These are phyloP conservation scores for Mercenaria mercenaria DNA, from an alignment of 1,140 invertebrate species.

Conservation along the genomic window DNA sequence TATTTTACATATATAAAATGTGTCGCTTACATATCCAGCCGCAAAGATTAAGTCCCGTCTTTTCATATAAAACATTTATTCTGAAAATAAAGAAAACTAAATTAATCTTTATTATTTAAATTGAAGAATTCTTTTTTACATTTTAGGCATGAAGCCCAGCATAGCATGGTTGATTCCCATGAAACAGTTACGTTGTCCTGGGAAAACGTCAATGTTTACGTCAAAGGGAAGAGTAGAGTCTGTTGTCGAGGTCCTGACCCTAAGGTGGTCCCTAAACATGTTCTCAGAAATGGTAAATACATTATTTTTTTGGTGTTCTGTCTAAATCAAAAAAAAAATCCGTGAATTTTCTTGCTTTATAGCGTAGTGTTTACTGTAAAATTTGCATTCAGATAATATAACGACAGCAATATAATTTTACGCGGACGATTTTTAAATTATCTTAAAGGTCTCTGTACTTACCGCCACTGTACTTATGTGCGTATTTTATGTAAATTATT, in stretches of 20 bases:
- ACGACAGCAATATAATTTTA: not conserved
- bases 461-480: too few species aligned
- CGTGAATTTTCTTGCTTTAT: not conserved
- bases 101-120: too few species aligned
- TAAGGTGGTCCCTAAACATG: conserved; percentile 20
- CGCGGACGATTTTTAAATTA: too few species aligned
- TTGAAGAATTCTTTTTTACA: too few species aligned
- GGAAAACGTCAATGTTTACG: conserved; percentile 55
- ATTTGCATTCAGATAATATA: not conserved
- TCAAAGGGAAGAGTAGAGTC: conserved; percentile 11
- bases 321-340: too few species aligned
- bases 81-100: too few species aligned
- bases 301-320: not conserved
- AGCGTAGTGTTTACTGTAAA: not conserved
- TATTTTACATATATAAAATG: too few species aligned
- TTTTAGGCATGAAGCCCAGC: conserved; percentile 51
- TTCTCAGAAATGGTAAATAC: conserved; percentile 54
- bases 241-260: conserved; percentile 48
- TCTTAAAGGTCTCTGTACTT: too few species aligned
- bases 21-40: too few species aligned
- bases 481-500: not conserved
- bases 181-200: conserved; percentile 57
- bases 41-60: too few species aligned
- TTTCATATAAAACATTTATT: too few species aligned
- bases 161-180: conserved; percentile 44